Conservation (phyloP, 2,113 vertebrate genomes). For the Eolophus roseicapilla region DNA sequence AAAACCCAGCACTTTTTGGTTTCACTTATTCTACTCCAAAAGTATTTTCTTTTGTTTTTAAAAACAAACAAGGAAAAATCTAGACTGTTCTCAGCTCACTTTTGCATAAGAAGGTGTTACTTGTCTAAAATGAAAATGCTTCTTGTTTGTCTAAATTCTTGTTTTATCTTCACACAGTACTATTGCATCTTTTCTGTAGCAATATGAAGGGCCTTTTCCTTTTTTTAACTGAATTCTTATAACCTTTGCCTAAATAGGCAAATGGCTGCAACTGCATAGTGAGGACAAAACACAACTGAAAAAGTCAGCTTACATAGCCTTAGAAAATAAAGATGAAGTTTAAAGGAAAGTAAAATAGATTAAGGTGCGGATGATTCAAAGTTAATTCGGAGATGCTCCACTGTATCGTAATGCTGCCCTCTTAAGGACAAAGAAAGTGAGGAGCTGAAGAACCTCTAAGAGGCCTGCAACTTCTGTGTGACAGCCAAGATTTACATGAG, state of each 20-base stretch:
- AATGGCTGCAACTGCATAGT: not conserved
- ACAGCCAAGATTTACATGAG: not conserved
- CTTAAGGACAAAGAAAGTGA: conserved; percentile 21
- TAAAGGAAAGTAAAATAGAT: not conserved
- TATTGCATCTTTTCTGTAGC: fast-evolving
- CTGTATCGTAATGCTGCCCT: conserved; percentile 67
- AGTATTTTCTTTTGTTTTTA: not conserved
- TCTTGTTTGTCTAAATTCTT: not conserved
- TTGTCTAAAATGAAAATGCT: not conserved
- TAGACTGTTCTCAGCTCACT: not conserved
- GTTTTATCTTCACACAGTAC: not conserved
- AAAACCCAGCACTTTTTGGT: fast-evolving
- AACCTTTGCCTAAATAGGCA: not conserved
- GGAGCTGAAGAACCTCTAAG: not conserved
- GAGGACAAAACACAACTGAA: not conserved
- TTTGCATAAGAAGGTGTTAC: not conserved
- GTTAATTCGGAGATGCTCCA: not conserved
- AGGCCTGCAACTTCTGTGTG: not conserved
- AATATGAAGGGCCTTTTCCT: fast-evolving
- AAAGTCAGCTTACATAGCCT: not conserved
- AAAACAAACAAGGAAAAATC: not conserved
- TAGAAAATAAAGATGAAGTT: not conserved
- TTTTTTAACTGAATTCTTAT: not conserved
- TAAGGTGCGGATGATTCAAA: fast-evolving
- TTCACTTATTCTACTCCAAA: not conserved